Percentiles rank a stretch among this genome's conserved stretches.
These are phyloP conservation scores for Stegana nigrithorax DNA, from an alignment of 2,888 invertebrate species.

Conservation along the genomic window DNA sequence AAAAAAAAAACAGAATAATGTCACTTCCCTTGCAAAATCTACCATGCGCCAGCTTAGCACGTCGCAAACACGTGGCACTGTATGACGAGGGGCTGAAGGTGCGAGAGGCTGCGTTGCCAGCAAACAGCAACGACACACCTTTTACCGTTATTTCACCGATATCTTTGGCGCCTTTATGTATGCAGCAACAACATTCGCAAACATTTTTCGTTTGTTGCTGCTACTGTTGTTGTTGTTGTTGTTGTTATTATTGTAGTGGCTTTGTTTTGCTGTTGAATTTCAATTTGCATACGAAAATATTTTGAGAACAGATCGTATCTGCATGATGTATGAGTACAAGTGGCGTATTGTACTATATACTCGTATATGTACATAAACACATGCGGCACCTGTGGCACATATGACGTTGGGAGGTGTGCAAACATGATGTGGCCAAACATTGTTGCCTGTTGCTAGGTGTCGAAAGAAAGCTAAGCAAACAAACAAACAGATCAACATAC, in stretches of 20 bases:
- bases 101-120: neutral
- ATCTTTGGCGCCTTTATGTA: constrained; percentile 27
- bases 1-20: neutral
- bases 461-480: too few relatives aligned
- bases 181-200: neutral
- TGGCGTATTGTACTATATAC: too few relatives aligned
- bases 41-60: neutral
- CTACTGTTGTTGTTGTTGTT: too few relatives aligned
- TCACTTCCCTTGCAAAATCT: neutral
- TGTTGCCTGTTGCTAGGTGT: too few relatives aligned
- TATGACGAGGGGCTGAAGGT: neutral
- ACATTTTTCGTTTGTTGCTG: constrained; percentile 12
- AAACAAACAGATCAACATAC: neutral
- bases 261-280: constrained; percentile 16
- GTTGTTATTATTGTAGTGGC: neutral
- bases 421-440: constrained; percentile 4
- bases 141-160: constrained; percentile 48
- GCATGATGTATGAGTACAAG: constrained; percentile 44
- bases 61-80: neutral
- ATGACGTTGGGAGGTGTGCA: neutral
- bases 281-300: constrained; percentile 26
- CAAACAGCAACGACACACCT: constrained; percentile 11
- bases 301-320: constrained; percentile 50
- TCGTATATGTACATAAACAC: neutral
- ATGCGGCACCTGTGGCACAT: too few relatives aligned